A percentile compares a stretch with the other conserved stretches of the same genome.
These are phyloP conservation scores for Furnarius figulus DNA, from an alignment of 2,113 vertebrate genomes.

Conservation along the genomic window DNA sequence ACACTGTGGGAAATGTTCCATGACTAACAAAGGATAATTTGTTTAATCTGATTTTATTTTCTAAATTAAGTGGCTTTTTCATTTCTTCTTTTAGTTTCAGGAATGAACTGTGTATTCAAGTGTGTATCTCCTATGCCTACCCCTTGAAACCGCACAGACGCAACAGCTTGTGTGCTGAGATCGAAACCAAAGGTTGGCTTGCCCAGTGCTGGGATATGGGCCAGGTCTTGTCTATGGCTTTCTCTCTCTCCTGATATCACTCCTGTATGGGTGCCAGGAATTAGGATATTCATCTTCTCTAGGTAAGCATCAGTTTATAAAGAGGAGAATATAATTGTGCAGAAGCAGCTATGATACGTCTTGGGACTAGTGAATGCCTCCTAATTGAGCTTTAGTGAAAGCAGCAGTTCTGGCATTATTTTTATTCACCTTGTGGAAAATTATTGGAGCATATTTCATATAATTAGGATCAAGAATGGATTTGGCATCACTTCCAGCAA, in stretches of 20 bases:
- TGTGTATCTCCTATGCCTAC: not conserved
- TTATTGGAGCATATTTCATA: constrained; percentile 65
- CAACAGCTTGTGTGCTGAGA: not conserved
- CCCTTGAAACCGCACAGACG: not conserved
- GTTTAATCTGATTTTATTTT: not conserved
- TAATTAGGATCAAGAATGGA: constrained; percentile 72
- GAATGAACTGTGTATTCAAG: not conserved
- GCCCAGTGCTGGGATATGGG: not conserved
- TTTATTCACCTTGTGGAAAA: constrained; percentile 69
- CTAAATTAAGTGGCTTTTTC: not conserved
- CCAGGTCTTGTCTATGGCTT: constrained; percentile 25
- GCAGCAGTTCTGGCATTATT: constrained; percentile 24
- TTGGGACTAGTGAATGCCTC: constrained; percentile 47
- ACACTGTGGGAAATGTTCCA: not conserved
- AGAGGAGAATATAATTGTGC: constrained; percentile 10
- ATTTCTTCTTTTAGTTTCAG: not conserved
- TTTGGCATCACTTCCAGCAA: constrained; percentile 65
- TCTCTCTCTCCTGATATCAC: not conserved
- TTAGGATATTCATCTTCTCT: constrained; percentile 32
- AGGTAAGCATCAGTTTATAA: constrained; percentile 21
- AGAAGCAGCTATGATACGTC: constrained; percentile 12
- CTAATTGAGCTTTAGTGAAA: constrained; percentile 58
- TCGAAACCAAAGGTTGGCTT: not conserved
- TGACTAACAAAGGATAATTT: not conserved
- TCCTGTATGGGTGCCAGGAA: constrained; percentile 7